These are phyloP conservation scores for Mus caroli DNA, from an alignment of 2,797 vertebrate genomes.

Conservation along the genomic window DNA sequence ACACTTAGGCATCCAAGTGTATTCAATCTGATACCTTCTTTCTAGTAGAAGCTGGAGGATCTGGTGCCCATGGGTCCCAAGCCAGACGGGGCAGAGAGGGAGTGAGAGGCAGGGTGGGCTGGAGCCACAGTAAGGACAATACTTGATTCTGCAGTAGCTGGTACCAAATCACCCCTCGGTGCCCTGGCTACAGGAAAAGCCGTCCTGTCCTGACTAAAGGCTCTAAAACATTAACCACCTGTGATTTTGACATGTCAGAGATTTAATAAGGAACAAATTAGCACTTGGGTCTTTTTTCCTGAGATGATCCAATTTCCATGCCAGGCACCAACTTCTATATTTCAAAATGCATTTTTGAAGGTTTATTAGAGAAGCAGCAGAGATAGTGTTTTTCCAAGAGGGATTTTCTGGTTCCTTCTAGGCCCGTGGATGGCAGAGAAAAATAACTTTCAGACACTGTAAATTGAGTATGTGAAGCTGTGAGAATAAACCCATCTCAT, in stretches of 20 bases:
- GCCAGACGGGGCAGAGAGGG: background rate
- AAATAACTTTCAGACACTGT: conserved; percentile 84
- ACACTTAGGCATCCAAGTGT: background rate
- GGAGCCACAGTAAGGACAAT: background rate
- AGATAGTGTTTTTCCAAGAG: conserved; percentile 84
- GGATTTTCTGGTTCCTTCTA: conserved; percentile 84
- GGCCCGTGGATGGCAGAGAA: conserved; percentile 82
- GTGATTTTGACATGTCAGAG: conserved; percentile 86
- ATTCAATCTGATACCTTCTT: background rate
- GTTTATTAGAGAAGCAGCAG: conserved; percentile 82
- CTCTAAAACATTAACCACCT: conserved; percentile 66
- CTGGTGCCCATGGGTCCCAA: background rate
- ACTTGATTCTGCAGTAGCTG: background rate
- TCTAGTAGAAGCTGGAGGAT: background rate
- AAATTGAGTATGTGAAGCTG: conserved; percentile 85
- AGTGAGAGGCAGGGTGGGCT: background rate
- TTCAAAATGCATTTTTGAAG: conserved; percentile 85
- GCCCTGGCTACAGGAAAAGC: background rate
- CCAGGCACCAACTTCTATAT: conserved; percentile 83
- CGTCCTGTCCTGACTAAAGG: background rate
- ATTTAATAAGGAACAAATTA: conserved; percentile 88
- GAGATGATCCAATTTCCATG: conserved; percentile 86
- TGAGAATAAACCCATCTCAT: conserved; percentile 86
- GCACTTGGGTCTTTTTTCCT: conserved; percentile 82
- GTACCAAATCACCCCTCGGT: background rate